These are phyloP conservation scores for Aeoliscus strigatus DNA, from an alignment of 2,797 vertebrate species.

Conservation along the genomic window DNA sequence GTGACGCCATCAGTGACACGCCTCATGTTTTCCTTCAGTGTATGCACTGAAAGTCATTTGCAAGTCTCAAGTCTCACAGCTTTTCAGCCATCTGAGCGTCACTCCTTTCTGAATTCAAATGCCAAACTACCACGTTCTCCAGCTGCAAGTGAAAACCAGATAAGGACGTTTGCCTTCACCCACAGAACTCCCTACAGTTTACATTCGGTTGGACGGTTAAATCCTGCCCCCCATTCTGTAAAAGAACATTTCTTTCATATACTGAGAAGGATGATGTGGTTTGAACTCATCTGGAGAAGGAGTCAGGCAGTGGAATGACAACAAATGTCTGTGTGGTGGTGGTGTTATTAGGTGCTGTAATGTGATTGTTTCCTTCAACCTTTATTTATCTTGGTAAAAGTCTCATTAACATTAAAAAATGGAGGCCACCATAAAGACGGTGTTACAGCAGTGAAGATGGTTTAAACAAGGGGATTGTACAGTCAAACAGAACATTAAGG, in stretches of 20 bases:
- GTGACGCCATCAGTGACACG: too few relatives aligned
- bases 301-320: neutral
- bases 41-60: too few relatives aligned
- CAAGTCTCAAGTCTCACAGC: too few relatives aligned
- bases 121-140: too few relatives aligned
- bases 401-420: neutral
- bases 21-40: too few relatives aligned
- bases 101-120: too few relatives aligned
- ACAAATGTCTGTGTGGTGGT: neutral
- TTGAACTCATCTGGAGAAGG: neutral
- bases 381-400: neutral
- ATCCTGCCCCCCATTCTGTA: too few relatives aligned
- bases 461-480: conserved; percentile 1
- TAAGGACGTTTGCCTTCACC: too few relatives aligned
- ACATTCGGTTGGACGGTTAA: neutral
- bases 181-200: too few relatives aligned
- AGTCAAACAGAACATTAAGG: neutral
- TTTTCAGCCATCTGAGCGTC: too few relatives aligned
- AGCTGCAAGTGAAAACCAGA: too few relatives aligned
- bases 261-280: neutral
- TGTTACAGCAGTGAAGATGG: conserved; percentile 3
- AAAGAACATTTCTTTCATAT: too few relatives aligned
- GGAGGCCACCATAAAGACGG: neutral
- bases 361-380: neutral
- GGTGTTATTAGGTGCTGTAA: neutral